Conservation (phyloP, 2,797 vertebrate genomes). For the Dendrocincla tyrannina region DNA sequence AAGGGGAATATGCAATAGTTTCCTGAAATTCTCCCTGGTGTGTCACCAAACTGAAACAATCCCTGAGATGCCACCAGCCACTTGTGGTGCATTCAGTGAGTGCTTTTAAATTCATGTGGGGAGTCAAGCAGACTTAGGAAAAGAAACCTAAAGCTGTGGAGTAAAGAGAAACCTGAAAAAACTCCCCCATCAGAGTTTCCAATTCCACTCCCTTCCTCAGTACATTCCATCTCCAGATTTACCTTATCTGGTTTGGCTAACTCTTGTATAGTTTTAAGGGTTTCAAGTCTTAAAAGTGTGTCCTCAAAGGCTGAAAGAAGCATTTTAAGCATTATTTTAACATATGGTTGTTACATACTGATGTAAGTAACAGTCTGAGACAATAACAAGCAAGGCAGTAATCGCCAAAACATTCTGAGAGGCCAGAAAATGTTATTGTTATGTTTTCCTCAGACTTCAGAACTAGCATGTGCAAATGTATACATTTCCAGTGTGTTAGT, state of each 20-base stretch:
- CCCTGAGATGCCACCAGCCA: neutral
- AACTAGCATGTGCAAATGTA: neutral
- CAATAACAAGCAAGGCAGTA: neutral
- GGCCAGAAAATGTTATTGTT: neutral
- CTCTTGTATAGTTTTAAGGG: neutral
- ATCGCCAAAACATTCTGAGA: neutral
- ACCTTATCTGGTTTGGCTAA: neutral
- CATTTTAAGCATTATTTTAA: neutral
- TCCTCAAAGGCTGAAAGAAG: neutral
- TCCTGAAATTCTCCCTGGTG: neutral
- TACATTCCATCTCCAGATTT: neutral
- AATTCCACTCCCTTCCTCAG: neutral
- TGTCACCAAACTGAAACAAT: neutral
- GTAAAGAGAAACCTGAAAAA: neutral
- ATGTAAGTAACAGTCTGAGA: neutral
- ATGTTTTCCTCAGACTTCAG: neutral
- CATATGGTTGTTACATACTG: neutral
- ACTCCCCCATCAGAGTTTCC: neutral
- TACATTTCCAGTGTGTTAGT: neutral
- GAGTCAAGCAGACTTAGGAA: neutral
- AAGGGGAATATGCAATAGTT: neutral
- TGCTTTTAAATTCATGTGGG: neutral
- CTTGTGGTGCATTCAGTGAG: neutral
- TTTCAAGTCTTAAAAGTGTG: neutral
- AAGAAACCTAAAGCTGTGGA: neutral